phyloP scores from a whole-genome alignment of 1,140 invertebrate genomes.

The Drosophila sp. region DNA sequence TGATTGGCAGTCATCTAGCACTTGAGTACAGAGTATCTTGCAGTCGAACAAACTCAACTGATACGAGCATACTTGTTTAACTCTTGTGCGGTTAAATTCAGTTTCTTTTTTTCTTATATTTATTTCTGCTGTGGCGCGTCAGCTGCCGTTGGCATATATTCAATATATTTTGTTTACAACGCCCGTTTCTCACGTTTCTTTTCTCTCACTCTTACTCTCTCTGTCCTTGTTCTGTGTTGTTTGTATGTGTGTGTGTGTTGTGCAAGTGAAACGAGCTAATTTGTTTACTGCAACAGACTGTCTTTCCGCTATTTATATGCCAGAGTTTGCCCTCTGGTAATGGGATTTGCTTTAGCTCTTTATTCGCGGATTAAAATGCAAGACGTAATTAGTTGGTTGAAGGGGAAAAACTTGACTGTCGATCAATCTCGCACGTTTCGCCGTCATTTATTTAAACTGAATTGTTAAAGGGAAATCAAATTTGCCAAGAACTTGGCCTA shows the following conservation, averaged over 20 bases:
- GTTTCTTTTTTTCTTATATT: constrained; percentile 4
- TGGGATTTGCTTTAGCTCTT: not conserved
- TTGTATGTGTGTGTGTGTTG: constrained; percentile 19
- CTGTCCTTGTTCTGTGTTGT: not conserved
- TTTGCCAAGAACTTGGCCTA: constrained; percentile 24
- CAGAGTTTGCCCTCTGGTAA: constrained; percentile 14
- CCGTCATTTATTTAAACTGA: not conserved
- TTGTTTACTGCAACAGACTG: constrained; percentile 66
- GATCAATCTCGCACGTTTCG: not conserved
- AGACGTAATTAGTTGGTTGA: constrained; percentile 1
- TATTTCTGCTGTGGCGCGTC: constrained; percentile 53
- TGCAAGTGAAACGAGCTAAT: constrained; percentile 72
- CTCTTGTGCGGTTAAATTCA: constrained; percentile 61
- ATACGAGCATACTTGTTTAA: constrained; percentile 28
- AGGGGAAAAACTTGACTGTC: not conserved
- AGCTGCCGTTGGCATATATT: constrained; percentile 78
- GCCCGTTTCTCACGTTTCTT: constrained; percentile 26
- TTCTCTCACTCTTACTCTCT: not conserved
- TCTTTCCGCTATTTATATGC: constrained; percentile 37
- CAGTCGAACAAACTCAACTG: not conserved
- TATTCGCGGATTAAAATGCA: not conserved
- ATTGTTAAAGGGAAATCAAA: constrained; percentile 20
- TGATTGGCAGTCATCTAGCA: too few species aligned
- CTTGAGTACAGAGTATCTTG: constrained; percentile 2
- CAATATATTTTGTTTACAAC: constrained; percentile 68